A percentile compares a stretch with the other conserved stretches of the same genome.
Conservation (phyloP, 92 coral and sea anemone species). For the Parazoanthus atlanticus region DNA sequence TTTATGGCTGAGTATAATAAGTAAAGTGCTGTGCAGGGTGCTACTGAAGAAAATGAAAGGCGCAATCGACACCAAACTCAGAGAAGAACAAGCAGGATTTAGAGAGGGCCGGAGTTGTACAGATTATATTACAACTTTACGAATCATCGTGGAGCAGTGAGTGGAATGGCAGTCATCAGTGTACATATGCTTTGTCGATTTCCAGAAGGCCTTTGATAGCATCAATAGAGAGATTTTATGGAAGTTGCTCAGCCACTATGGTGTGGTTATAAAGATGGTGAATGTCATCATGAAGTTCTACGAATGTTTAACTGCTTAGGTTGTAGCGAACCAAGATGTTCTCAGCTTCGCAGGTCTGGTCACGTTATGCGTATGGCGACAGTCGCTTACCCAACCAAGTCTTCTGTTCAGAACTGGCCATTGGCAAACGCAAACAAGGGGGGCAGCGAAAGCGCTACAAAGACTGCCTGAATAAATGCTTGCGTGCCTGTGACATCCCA, state of each 20-base stretch:
- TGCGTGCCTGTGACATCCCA: no score
- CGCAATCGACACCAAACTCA: neutral
- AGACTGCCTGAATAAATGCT: no score
- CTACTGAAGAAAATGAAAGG: neutral
- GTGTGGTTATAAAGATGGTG: neutral
- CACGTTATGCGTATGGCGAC: no score
- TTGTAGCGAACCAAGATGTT: neutral
- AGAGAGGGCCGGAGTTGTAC: neutral
- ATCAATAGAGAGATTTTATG: constrained; percentile 26
- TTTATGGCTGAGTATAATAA: no score
- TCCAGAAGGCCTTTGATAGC: neutral
- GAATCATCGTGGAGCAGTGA: neutral
- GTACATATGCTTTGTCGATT: neutral
- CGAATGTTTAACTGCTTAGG: constrained; percentile 19
- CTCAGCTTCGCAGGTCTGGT: no score
- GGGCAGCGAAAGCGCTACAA: no score
- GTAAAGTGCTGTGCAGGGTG: neutral
- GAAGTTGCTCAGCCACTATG: constrained; percentile 29
- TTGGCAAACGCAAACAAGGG: no score
- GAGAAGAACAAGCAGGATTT: neutral
- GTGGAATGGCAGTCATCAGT: neutral
- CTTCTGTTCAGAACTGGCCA: no score
- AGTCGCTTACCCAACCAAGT: no score
- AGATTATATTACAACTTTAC: neutral
- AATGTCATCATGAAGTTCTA: neutral